These are phyloP conservation scores for Puntigrus tetrazona DNA, from an alignment of 2,113 vertebrate species.

Conservation along the genomic window DNA sequence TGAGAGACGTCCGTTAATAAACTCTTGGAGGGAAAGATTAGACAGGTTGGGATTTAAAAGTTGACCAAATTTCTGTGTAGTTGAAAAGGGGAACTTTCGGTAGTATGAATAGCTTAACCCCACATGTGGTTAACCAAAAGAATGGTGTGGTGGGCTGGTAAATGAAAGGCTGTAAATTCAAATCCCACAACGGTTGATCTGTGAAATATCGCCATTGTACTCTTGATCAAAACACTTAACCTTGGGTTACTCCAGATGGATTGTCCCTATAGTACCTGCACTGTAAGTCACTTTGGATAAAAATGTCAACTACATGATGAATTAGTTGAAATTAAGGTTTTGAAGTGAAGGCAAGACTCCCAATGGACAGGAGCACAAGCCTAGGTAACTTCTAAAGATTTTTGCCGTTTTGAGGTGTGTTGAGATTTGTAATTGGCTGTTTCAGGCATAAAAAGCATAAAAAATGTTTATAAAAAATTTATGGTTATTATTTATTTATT, in stretches of 20 bases:
- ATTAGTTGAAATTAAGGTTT: conserved; percentile 9
- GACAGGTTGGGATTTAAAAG: conserved; percentile 49
- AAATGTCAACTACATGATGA: conserved; percentile 2
- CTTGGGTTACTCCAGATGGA: not conserved
- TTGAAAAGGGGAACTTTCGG: not conserved
- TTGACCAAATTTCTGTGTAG: conserved; percentile 55
- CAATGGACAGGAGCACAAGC: not conserved
- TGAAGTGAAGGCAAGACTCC: not conserved
- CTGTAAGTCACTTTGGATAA: conserved; percentile 19
- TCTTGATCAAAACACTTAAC: conserved; percentile 22
- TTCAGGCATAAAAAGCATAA: no score
- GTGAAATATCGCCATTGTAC: not conserved
- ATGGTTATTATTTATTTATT: no score
- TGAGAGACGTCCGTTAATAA: conserved; percentile 40
- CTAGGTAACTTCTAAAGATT: conserved; percentile 57
- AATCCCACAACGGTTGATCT: not conserved
- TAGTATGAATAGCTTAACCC: conserved; percentile 50
- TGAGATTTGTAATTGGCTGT: not conserved
- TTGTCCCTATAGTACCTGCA: not conserved
- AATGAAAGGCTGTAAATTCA: not conserved
- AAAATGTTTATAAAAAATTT: no score
- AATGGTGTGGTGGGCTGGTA: not conserved
- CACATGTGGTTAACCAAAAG: conserved; percentile 15
- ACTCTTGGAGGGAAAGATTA: conserved; percentile 43
- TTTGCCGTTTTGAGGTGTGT: conserved; percentile 41